Conservation (phyloP, 1,140 invertebrate species). For the Drosophila burlai region DNA sequence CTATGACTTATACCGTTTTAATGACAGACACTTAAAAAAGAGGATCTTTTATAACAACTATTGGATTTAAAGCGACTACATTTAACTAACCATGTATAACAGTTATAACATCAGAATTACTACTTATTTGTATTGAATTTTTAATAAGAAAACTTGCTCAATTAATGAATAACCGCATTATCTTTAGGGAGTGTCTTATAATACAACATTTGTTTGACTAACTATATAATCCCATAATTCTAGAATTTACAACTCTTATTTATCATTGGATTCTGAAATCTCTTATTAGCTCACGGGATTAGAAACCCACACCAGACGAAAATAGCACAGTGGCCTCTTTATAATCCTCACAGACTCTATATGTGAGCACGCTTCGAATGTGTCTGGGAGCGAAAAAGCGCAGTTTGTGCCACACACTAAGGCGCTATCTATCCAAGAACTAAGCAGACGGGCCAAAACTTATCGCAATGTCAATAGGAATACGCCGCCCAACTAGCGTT, state of each 20-base stretch:
- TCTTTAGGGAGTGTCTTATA: background rate
- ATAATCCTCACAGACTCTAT: constrained; percentile 8
- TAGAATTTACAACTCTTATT: background rate
- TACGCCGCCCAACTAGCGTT: constrained; percentile 15
- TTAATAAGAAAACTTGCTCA: background rate
- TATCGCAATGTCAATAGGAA: constrained; percentile 70
- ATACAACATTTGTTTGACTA: background rate
- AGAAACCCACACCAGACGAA: constrained; percentile 2
- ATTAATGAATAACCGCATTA: background rate
- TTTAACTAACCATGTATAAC: background rate
- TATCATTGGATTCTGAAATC: background rate
- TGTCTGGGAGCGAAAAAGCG: constrained; percentile 24
- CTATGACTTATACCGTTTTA: background rate
- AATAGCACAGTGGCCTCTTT: constrained; percentile 4
- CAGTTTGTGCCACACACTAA: constrained; percentile 32
- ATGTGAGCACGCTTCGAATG: background rate
- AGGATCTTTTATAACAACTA: background rate
- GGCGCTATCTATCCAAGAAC: constrained; percentile 18
- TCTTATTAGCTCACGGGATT: constrained; percentile 16
- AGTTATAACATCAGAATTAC: background rate
- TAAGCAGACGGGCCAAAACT: constrained; percentile 34
- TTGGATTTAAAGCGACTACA: background rate
- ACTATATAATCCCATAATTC: background rate
- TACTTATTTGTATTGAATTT: background rate
- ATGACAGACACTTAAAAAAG: background rate